phyloP scores from a whole-genome alignment of 2,888 invertebrate species.

The Crocallis elinguaria region DNA sequence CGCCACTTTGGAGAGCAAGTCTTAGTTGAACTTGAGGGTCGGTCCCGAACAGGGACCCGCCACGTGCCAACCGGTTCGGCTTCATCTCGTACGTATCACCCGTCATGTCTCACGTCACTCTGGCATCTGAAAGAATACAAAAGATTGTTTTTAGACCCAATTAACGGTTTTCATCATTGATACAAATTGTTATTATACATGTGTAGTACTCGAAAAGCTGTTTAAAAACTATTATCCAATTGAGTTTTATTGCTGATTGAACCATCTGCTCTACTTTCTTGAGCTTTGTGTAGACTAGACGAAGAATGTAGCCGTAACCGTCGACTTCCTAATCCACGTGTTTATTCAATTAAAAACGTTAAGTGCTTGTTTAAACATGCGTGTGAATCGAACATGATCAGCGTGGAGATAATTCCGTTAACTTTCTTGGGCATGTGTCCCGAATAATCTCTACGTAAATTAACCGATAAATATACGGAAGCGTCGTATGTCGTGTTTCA shows the following conservation, averaged over 20 bases:
- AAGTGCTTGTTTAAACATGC: conserved; percentile 60
- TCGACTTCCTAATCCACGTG: conserved; percentile 49
- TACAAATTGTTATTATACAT: conserved; percentile 55
- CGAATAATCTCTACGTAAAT: conserved; percentile 1
- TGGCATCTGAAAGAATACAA: conserved; percentile 74
- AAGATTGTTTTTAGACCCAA: conserved; percentile 34
- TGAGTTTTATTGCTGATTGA: conserved; percentile 54
- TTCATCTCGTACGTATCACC: conserved; percentile 81
- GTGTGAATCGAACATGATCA: conserved; percentile 65
- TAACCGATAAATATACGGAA: neutral
- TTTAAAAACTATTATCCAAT: conserved; percentile 60
- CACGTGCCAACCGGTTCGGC: conserved; percentile 66
- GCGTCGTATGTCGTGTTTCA: neutral
- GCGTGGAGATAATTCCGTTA: conserved; percentile 32
- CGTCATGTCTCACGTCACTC: conserved; percentile 71
- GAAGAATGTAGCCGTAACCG: conserved; percentile 27
- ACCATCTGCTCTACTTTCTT: conserved; percentile 53
- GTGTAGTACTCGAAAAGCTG: conserved; percentile 54
- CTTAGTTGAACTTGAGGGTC: conserved; percentile 80
- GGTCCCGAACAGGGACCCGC: conserved; percentile 73
- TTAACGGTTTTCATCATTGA: conserved; percentile 63
- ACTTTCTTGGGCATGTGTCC: neutral
- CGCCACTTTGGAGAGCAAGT: conserved; percentile 80
- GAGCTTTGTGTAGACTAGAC: conserved; percentile 27
- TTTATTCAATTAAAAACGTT: conserved; percentile 62